Evolutionary conservation across 2,113 vertebrate species (phyloP).

Genomic region (Erythrocercus mccallii): DNA sequence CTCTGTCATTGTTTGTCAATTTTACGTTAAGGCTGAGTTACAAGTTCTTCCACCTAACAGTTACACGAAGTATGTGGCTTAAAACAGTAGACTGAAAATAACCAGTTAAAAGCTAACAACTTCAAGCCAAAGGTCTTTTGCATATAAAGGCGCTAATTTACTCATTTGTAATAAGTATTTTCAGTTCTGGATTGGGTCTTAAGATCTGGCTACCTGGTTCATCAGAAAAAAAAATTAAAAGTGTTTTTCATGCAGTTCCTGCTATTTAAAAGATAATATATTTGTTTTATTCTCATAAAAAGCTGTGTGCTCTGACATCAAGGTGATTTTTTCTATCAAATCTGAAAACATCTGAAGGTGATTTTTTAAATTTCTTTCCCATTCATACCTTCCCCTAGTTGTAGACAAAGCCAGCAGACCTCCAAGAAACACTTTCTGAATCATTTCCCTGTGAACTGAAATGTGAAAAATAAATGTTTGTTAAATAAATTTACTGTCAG

Average conservation of each 20-base stretch:
- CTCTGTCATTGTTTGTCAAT: neutral
- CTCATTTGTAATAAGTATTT: neutral
- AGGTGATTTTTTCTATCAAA: neutral
- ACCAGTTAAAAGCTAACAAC: neutral
- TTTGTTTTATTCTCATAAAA: neutral
- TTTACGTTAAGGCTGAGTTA: neutral
- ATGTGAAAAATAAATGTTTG: neutral
- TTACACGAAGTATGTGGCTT: neutral
- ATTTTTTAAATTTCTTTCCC: neutral
- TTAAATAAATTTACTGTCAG: neutral
- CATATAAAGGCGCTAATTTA: neutral
- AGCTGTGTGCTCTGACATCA: neutral
- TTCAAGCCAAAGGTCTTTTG: neutral
- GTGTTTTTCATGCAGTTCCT: neutral
- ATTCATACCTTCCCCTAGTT: accelerated
- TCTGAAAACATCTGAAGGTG: neutral
- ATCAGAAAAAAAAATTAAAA: neutral
- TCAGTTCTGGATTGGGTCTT: neutral
- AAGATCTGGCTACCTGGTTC: neutral
- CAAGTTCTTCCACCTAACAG: neutral
- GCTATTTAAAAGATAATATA: neutral
- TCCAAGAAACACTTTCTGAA: neutral
- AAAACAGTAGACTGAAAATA: neutral
- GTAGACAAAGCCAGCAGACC: neutral
- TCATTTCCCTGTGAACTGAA: neutral